These are phyloP conservation scores for Mastigias papua DNA, from an alignment of 30 jellyfish, hydroid and myxozoan species.

Conservation along the genomic window DNA sequence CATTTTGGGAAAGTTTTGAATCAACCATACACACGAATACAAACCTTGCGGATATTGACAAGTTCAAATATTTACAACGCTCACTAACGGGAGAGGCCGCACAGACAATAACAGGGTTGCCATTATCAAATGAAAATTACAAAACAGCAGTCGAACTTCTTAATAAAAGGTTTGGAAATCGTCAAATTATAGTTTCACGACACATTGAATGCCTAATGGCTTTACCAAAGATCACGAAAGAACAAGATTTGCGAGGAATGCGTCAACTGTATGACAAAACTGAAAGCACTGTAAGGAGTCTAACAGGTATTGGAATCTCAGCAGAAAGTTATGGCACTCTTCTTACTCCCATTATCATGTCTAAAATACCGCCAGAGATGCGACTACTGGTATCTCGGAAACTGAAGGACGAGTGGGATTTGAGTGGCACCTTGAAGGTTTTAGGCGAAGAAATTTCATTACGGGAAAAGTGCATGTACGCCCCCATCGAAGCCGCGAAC, in stretches of 20 bases:
- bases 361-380: background rate
- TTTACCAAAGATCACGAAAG: background rate
- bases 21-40: constrained; percentile 9
- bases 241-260: background rate
- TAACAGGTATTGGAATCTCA: constrained; percentile 2
- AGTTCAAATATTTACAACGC: background rate
- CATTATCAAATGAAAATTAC: constrained; percentile 10
- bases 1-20: constrained; percentile 33
- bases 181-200: background rate
- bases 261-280: constrained; percentile 7
- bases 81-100: constrained; percentile 11
- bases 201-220: constrained; percentile 10
- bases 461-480: constrained; percentile 5
- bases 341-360: background rate
- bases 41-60: background rate
- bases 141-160: background rate
- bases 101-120: constrained; percentile 2
- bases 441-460: constrained; percentile 33
- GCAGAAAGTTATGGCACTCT: background rate
- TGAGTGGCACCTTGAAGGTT: background rate
- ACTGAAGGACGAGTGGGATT: background rate
- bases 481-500: background rate
- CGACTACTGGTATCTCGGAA: background rate
- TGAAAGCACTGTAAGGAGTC: constrained; percentile 15
- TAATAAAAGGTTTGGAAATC: constrained; percentile 2